Base-by-base conservation (phyloP, 23 tunicate genomes). In the Styela plicata region DNA sequence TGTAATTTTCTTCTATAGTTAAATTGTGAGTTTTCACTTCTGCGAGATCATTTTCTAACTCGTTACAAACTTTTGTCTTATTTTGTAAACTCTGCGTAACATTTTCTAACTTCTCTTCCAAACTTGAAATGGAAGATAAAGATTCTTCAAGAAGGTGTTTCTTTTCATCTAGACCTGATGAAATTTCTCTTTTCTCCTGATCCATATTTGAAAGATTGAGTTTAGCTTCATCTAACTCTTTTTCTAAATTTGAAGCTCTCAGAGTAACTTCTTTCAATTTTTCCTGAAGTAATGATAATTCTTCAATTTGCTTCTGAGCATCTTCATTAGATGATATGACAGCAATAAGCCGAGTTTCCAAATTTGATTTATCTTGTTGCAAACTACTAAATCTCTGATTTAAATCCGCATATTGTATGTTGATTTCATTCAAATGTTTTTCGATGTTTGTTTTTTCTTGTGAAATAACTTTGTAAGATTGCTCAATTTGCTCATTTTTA, bases 321-420 rank as follows among this genome's bases (percentile, higher is more conserved):
- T 44, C 57, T 44, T 44, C 57, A 44, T 44, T 44, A 5, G 57
- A 44, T 44, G 57, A 44, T 44, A 13, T 44, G 7, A 13, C 57
- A 66, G 31, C 71, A 5, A 5, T 28, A 5, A 66, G 31, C 29
- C 29, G 77, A 30, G 77, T 18, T 71, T 71, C 77, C 17, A 71
- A 32, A 34, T 30, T 17, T 32, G 35, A 27, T 26, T 71, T 71
- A 18, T 71, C 35, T 30, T 71, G 32, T 7, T 26, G 36, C 5
- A 36, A 31, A 3, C 24, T 22, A 3, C 7, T 30, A 5, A 2
- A 71, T 32, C 3, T 71, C 5, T 71, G 36, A 34, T 19, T 16
- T 21, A 71, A 34, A 19, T 71, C 77, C 17, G 5, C 57, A 44
- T 44, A 13, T 44, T 44, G 10, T 5, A 13, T 5, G 13, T 13